Conservation (phyloP, 2,888 invertebrate species). For the Melanostoma scalare region DNA sequence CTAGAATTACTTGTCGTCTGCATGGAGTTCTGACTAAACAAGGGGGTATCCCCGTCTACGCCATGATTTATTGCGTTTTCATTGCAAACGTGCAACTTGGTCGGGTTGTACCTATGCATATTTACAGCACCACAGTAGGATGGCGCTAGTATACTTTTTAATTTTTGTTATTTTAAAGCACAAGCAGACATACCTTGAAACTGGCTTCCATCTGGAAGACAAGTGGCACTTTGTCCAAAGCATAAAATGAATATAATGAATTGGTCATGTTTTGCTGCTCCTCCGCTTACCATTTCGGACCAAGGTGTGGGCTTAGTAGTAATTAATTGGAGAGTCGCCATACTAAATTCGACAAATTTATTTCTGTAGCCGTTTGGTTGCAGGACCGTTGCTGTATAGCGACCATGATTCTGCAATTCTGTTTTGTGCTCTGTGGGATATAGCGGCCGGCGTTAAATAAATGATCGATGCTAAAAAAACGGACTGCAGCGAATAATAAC, state of each 20-base stretch:
- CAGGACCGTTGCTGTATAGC: constrained; percentile 20
- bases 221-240: constrained; percentile 68
- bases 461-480: constrained; percentile 62
- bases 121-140: constrained; percentile 17
- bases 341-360: constrained; percentile 71
- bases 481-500: constrained; percentile 55
- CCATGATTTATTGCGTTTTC: constrained; percentile 62
- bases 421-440: constrained; percentile 26
- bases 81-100: constrained; percentile 37
- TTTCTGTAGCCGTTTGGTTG: constrained; percentile 42
- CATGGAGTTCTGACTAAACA: neutral
- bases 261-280: constrained; percentile 58
- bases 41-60: constrained; percentile 6
- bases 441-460: constrained; percentile 37
- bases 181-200: constrained; percentile 7
- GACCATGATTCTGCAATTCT: constrained; percentile 18
- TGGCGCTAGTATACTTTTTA: constrained; percentile 44
- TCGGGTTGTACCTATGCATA: constrained; percentile 14
- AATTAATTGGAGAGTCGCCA: constrained; percentile 69
- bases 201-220: constrained; percentile 51
- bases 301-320: constrained; percentile 63
- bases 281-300: constrained; percentile 32
- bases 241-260: constrained; percentile 67
- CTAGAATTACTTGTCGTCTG: constrained; percentile 3
- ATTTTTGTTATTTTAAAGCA: neutral